These are phyloP conservation scores for Brachymystax lenok DNA, from an alignment of 2,797 vertebrate genomes.

Conservation along the genomic window DNA sequence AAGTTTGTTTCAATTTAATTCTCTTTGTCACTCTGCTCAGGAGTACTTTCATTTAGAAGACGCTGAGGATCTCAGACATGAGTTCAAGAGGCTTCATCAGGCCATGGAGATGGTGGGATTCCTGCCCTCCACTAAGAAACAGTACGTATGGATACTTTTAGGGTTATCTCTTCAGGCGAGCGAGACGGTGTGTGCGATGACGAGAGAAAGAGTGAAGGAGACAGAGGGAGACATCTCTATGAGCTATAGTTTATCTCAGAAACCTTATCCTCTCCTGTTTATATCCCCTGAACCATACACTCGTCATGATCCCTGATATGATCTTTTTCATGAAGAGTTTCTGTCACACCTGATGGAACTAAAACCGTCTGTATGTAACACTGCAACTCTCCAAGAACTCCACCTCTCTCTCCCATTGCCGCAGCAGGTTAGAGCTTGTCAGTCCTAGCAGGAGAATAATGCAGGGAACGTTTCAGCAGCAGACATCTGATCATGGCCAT, in stretches of 20 bases:
- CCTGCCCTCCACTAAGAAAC: conserved; percentile 89
- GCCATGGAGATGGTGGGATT: conserved; percentile 99
- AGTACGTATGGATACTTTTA: conserved; percentile 71
- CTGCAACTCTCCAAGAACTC: conserved; percentile 13
- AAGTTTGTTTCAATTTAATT: not conserved
- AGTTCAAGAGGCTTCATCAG: conserved; percentile 91
- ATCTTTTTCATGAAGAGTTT: not conserved
- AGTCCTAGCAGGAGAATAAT: conserved; percentile 50
- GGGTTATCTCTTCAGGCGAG: not conserved
- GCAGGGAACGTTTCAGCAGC: conserved; percentile 35
- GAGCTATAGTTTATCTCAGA: not conserved
- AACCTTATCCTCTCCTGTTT: not conserved
- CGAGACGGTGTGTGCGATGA: no score
- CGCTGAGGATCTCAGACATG: conserved; percentile 80
- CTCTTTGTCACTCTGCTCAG: conserved; percentile 60
- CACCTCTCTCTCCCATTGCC: conserved; percentile 25
- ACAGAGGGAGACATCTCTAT: not conserved
- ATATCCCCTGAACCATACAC: not conserved
- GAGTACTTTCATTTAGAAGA: conserved; percentile 85
- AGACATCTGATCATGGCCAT: conserved; percentile 19
- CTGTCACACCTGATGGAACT: not conserved
- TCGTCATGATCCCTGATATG: not conserved
- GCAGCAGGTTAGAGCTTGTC: conserved; percentile 61
- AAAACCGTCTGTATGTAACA: not conserved
- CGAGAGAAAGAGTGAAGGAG: not conserved